Base-by-base conservation (phyloP, 2,113 vertebrate genomes). In the Pygoscelis adeliae region DNA sequence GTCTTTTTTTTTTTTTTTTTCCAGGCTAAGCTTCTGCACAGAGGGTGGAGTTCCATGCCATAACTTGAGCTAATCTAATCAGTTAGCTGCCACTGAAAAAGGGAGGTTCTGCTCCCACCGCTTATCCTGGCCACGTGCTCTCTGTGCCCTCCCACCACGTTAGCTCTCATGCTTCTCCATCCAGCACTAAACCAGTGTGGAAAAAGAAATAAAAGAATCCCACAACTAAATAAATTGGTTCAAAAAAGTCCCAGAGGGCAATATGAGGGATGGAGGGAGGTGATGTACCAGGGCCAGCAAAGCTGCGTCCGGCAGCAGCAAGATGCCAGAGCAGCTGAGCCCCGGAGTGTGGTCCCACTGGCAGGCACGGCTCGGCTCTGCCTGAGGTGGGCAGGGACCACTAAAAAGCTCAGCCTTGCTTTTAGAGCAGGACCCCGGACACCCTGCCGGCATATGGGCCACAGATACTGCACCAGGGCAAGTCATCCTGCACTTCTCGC, bases 331-430 rank as follows among this genome's bases (percentile, higher is more conserved):
- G 30, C 12, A 16, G 46, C 40, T 2, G n/a, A 76, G 19, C 38
- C 11, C 23, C 1, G 3, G 5, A 42, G 50, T 1, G 1, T 0
- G 11, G 59, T 72, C 50, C 32, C 36, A 29, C 26, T 4, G 0
- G 72, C 42, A 8, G 5, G 49, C 46, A 80, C 1, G 0, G 40
- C 58, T 62, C 38, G 0, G 40, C 58, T 62, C 38, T 47, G 34
- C 40, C 34, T 1, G 1, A 29, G 29, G 53, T 10, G 22, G 29
- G 46, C 53, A 61, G 34, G 19, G 29, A 47, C 23, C 13, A 42
- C 42, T 42, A 42, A 42, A 42, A 42, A 42, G 2, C 38, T 21
- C 40, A n/a, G 55, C 34, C 29, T 34, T n/a, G 55, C 15, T 44
- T n/a, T 34, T 17, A 18, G 15, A 26, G 29, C 40, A 47, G 23